A percentile compares a stretch with the other conserved stretches of the same genome.
Evolutionary conservation across 2,113 vertebrate genomes (phyloP).

Genomic region (Aphyosemion australe): DNA sequence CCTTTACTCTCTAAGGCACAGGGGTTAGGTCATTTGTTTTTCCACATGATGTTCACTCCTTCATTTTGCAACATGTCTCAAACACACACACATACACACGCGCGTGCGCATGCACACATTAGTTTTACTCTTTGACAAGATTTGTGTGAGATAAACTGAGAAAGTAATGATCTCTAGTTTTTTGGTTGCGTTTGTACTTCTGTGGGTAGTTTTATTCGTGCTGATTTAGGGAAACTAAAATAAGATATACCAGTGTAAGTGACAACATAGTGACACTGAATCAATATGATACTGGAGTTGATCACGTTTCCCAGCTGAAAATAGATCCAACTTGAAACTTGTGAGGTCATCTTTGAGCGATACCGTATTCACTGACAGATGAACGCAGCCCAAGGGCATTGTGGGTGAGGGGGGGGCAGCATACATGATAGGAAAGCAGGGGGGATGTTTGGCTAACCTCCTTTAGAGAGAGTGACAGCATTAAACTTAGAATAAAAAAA

Average conservation of each 20-base stretch:
- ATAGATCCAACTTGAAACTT: conserved; percentile 41
- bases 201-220: too few species aligned
- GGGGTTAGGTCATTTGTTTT: conserved; percentile 56
- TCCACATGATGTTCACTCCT: conserved; percentile 21
- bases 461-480: conserved; percentile 35
- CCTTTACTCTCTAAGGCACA: conserved; percentile 25
- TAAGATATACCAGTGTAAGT: not conserved
- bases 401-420: conserved; percentile 48
- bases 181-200: too few species aligned
- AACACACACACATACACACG: conserved; percentile 21
- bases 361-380: conserved; percentile 72
- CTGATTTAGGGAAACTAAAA: too few species aligned
- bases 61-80: conserved; percentile 10
- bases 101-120: not conserved
- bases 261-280: not conserved
- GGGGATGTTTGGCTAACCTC: conserved; percentile 66
- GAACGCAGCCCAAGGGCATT: conserved; percentile 69
- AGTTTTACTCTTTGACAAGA: too few species aligned
- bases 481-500: conserved; percentile 17
- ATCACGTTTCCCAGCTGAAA: conserved; percentile 49
- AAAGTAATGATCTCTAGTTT: too few species aligned
- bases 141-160: too few species aligned
- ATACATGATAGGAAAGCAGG: conserved; percentile 67
- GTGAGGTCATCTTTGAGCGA: conserved; percentile 59
- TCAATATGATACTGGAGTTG: conserved; percentile 14